A percentile compares a stretch with the other conserved stretches of the same genome.
Evolutionary conservation across 2,113 vertebrate species (phyloP).

Genomic region (Hystrix cristata): DNA sequence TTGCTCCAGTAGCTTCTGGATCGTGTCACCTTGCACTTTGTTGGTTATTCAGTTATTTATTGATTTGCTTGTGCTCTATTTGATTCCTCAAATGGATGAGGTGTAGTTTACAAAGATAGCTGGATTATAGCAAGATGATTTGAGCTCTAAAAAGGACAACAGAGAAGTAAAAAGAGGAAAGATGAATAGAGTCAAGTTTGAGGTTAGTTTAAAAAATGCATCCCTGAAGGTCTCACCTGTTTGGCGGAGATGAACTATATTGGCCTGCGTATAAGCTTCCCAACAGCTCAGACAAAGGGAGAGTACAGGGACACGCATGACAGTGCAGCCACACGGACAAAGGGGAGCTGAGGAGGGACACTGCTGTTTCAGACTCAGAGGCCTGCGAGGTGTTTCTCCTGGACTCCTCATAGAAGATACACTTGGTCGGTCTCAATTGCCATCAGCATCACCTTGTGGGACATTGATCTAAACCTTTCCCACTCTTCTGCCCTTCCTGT

Average conservation of each 20-base stretch:
- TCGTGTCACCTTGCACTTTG: neutral
- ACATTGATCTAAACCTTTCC: neutral
- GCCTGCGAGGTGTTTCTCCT: neutral
- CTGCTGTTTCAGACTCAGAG: neutral
- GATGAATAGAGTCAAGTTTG: neutral
- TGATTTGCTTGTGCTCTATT: neutral
- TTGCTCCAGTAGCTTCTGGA: neutral
- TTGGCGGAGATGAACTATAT: neutral
- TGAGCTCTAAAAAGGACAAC: neutral
- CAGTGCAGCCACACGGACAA: neutral
- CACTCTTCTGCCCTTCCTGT: accelerated
- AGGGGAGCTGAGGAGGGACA: neutral
- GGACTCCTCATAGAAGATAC: neutral
- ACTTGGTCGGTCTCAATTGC: too few relatives aligned
- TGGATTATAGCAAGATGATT: neutral
- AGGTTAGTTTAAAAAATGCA: neutral
- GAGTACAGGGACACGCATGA: neutral
- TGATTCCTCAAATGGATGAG: neutral
- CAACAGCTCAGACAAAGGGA: neutral
- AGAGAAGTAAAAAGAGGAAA: neutral
- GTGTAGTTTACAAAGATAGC: neutral
- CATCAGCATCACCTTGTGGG: neutral
- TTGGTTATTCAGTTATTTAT: neutral
- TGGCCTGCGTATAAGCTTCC: neutral
- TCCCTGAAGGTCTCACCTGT: neutral